Base-by-base conservation (phyloP, 2,113 vertebrate species). In the Gymnocephalus cernua region DNA sequence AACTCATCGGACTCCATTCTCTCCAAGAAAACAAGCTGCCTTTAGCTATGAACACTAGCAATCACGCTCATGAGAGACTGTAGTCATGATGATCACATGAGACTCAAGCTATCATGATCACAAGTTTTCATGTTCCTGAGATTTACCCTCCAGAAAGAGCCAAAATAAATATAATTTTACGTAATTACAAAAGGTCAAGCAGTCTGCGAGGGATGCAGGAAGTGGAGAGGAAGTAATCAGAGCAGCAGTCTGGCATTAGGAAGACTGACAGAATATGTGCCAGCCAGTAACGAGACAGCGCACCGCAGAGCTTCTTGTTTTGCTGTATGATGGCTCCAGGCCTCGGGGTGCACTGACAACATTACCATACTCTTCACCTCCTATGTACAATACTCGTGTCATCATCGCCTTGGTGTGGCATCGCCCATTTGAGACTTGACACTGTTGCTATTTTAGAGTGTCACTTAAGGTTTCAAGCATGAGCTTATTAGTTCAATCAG, bases 181-280 rank as follows among this genome's bases (percentile, higher is more conserved):
- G 16, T 77, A 84, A 89, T 90, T 91, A 75, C 59, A 74, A 79
- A 92, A 90, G 92, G 93, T 95, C 93, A 92, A 93, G 82, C 74
- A 77, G 88, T 66, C 77, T 56, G 70, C 21, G 44, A 88, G 86
- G 89, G 86, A 93, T 88, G 86, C 44, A 90, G 83, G 84, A 94
- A 94, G 91, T 79, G 86, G 83, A 94, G 93, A 90, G 90, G 92
- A 94, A 94, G 92, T 94, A 93, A 95, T 93, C 86, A 79, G 80
- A 87, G 88, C 76, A 82, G 82, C 85, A 80, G 84, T 75, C 79
- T 71, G 91, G 90, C 91, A 86, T 90, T 90, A 82, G 93, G 29
- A 85, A 80, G 91, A 95, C 90, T 95, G 94, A 93, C 94, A 93
- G 93, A 76, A 88, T 86, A 70, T 80, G 92, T 92, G 92, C 86